Percentiles rank a stretch among this genome's conserved stretches.
phyloP scores from a whole-genome alignment of 2,888 invertebrate species.

The Eupithecia abbreviata region DNA sequence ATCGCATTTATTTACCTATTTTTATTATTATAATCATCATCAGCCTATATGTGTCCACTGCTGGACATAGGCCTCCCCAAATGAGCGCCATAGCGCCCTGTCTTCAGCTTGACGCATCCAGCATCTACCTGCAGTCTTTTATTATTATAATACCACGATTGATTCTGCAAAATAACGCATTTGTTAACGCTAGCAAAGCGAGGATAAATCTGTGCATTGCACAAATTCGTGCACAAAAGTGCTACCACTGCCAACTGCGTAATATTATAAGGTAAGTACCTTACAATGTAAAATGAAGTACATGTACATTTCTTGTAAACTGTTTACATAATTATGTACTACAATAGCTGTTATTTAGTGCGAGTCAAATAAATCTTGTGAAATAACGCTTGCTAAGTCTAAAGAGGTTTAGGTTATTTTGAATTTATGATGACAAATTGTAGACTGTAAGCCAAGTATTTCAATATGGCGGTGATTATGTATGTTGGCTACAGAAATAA shows the following conservation, averaged over 20 bases:
- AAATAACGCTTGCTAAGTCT: conserved; percentile 16
- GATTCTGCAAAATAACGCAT: neutral
- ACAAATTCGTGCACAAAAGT: neutral
- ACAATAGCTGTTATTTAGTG: conserved; percentile 20
- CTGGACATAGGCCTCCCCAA: too few relatives aligned
- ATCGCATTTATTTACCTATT: too few relatives aligned
- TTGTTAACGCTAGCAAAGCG: neutral
- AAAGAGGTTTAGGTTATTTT: conserved; percentile 15
- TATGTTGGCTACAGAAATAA: neutral
- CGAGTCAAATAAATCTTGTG: conserved; percentile 28
- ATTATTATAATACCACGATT: neutral
- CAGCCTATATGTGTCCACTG: too few relatives aligned
- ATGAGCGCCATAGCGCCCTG: too few relatives aligned
- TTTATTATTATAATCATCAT: too few relatives aligned
- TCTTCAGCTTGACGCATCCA: too few relatives aligned
- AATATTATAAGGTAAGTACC: neutral
- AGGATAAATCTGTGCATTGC: neutral
- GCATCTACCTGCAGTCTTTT: too few relatives aligned
- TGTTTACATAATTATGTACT: conserved; percentile 13
- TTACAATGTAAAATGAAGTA: conserved; percentile 22
- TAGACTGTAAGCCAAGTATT: conserved; percentile 9
- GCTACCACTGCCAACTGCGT: conserved; percentile 22
- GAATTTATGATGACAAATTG: conserved; percentile 13
- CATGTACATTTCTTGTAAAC: conserved; percentile 21
- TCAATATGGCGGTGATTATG: neutral